Evolutionary conservation across 1,140 invertebrate species (phyloP).

Genomic region (Heliconius nattereri): DNA sequence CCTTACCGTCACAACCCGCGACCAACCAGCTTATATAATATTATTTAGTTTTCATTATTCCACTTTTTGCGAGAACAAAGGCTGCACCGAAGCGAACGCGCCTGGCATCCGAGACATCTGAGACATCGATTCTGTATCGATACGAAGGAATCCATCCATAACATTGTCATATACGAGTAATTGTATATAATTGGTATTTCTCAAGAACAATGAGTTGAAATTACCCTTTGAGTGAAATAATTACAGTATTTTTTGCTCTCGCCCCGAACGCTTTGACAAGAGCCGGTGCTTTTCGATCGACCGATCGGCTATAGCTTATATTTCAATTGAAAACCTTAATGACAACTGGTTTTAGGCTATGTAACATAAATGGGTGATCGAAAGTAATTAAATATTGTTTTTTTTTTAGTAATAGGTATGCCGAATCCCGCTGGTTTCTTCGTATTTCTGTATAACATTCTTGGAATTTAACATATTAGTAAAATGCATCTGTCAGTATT

Average conservation of each 20-base stretch:
- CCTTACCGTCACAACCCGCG: constrained; percentile 46
- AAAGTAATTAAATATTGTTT: constrained; percentile 19
- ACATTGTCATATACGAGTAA: constrained; percentile 78
- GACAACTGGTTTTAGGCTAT: constrained; percentile 25
- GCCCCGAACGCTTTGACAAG: constrained; percentile 63
- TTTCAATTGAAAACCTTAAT: constrained; percentile 34
- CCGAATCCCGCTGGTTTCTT: not conserved
- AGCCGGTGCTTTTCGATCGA: constrained; percentile 61
- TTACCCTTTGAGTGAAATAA: constrained; percentile 78
- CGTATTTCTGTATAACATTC: not conserved
- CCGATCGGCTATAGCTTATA: constrained; percentile 38
- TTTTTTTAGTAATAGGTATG: not conserved
- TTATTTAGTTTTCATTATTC: constrained; percentile 58
- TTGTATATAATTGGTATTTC: constrained; percentile 81
- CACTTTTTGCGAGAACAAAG: constrained; percentile 62
- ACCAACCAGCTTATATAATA: constrained; percentile 51
- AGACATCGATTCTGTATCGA: constrained; percentile 69
- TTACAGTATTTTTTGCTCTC: constrained; percentile 65
- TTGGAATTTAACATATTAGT: not conserved
- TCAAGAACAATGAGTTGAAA: constrained; percentile 78
- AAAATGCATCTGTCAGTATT: not conserved
- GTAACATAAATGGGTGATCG: constrained; percentile 24
- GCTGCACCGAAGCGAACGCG: constrained; percentile 47
- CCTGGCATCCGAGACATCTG: constrained; percentile 56
- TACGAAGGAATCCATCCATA: constrained; percentile 58